Evolutionary conservation across 2,113 vertebrate species (phyloP).

Genomic region (Corythoichthys haematopterus): DNA sequence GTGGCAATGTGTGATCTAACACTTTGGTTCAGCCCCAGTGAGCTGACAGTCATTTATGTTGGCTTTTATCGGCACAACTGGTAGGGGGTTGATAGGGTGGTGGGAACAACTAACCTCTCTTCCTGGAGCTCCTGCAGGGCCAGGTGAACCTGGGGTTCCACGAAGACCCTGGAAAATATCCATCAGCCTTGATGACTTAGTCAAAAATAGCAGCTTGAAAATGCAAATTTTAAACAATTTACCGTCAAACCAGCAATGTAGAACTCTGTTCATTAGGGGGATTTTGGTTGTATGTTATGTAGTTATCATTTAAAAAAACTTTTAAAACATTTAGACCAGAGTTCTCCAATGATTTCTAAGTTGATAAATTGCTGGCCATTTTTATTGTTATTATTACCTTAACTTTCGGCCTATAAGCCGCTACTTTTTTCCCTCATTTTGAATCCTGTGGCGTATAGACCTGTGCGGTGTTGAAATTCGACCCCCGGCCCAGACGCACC

Average conservation of each 20-base stretch:
- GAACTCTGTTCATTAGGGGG: too few relatives aligned
- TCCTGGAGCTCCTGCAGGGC: constrained; percentile 78
- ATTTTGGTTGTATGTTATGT: too few relatives aligned
- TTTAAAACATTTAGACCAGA: too few relatives aligned
- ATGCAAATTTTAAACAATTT: background rate
- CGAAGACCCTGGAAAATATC: constrained; percentile 76
- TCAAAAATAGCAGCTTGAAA: constrained; percentile 2
- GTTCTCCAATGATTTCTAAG: too few relatives aligned
- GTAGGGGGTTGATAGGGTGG: constrained; percentile 9
- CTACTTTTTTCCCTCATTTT: too few relatives aligned
- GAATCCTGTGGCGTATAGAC: too few relatives aligned
- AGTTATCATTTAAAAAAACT: too few relatives aligned
- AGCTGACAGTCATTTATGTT: constrained; percentile 26
- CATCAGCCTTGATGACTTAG: constrained; percentile 4
- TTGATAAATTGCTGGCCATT: too few relatives aligned
- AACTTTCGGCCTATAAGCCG: too few relatives aligned
- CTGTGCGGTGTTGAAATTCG: too few relatives aligned
- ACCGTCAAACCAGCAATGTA: background rate
- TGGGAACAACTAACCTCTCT: constrained; percentile 73
- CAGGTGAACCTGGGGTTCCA: constrained; percentile 81
- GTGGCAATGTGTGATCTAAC: constrained; percentile 41
- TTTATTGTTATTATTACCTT: too few relatives aligned
- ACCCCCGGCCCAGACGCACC: too few relatives aligned
- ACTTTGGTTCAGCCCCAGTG: constrained; percentile 35
- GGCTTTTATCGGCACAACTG: constrained; percentile 30